Percentiles rank a stretch among this genome's conserved stretches.
phyloP scores from a whole-genome alignment of 2,797 vertebrate genomes.

The Eidolon dupreanum region DNA sequence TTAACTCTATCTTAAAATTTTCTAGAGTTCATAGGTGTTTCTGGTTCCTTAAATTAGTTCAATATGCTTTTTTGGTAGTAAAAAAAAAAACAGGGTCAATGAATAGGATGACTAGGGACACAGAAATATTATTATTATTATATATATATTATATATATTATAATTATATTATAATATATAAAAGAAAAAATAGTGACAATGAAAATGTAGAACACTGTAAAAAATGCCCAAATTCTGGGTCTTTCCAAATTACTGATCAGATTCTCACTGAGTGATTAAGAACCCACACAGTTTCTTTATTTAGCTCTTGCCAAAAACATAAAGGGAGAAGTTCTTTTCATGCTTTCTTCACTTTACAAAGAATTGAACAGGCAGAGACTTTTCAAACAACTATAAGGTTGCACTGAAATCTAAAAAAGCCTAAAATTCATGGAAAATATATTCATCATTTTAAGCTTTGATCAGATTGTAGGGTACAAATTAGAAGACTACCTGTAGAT shows the following conservation, averaged over 20 bases:
- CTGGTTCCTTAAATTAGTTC: slow-evolving; percentile 45
- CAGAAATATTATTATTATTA: not conserved
- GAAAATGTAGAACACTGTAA: not conserved
- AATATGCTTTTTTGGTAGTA: not conserved
- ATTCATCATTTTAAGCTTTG: not conserved
- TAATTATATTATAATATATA: too few species aligned
- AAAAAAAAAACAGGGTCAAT: not conserved
- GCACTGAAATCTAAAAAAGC: not conserved
- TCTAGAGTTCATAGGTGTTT: not conserved
- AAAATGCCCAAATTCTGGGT: not conserved
- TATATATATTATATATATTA: too few species aligned
- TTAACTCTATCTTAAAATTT: slow-evolving; percentile 6
- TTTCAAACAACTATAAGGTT: not conserved
- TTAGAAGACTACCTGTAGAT: not conserved
- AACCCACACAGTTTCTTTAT: not conserved
- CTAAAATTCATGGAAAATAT: not conserved
- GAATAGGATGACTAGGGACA: not conserved
- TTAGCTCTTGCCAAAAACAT: not conserved
- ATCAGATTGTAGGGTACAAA: not conserved
- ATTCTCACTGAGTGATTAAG: not conserved
- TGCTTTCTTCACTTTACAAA: not conserved
- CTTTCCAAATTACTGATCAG: not conserved
- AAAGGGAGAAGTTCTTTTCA: not conserved
- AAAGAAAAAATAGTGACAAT: not conserved
- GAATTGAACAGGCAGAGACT: not conserved